These are phyloP conservation scores for Sebastes reedi DNA, from an alignment of 2,797 vertebrate genomes.

Conservation along the genomic window DNA sequence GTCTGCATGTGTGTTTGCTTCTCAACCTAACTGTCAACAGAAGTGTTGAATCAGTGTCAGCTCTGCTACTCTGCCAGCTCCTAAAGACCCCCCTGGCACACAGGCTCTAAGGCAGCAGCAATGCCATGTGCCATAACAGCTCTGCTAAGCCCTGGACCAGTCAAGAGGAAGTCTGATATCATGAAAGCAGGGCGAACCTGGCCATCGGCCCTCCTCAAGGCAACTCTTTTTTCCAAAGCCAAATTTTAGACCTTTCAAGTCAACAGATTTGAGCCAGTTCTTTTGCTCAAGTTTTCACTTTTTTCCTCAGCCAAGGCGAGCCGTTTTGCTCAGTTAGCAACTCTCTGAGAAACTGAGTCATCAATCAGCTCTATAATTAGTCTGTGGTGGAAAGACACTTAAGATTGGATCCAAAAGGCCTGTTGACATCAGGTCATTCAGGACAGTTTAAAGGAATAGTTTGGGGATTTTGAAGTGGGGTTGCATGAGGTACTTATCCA, in stretches of 20 bases:
- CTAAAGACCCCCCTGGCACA: constrained; percentile 40
- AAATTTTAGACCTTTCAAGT: constrained; percentile 21
- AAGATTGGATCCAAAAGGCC: background rate
- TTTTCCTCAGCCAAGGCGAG: constrained; percentile 1
- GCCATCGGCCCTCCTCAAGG: background rate
- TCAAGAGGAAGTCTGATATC: constrained; percentile 20
- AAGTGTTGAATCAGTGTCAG: constrained; percentile 54
- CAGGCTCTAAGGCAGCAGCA: constrained; percentile 21
- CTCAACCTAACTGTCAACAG: constrained; percentile 27
- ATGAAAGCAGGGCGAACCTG: constrained; percentile 21
- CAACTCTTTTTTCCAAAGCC: constrained; percentile 10
- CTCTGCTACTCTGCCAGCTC: constrained; percentile 37
- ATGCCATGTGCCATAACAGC: constrained; percentile 24
- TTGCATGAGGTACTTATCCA: too few species aligned
- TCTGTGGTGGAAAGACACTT: background rate
- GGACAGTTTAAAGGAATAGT: background rate
- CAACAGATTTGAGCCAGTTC: constrained; percentile 11
- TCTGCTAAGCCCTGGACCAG: constrained; percentile 29
- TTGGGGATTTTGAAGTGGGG: too few species aligned
- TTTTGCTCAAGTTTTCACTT: constrained; percentile 7
- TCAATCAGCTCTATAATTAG: background rate
- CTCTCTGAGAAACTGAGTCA: background rate
- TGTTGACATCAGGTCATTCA: background rate
- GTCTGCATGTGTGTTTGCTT: constrained; percentile 27
- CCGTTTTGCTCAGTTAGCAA: background rate